Evolutionary conservation across 2,113 vertebrate genomes (phyloP).

Genomic region (Petroica traversi): DNA sequence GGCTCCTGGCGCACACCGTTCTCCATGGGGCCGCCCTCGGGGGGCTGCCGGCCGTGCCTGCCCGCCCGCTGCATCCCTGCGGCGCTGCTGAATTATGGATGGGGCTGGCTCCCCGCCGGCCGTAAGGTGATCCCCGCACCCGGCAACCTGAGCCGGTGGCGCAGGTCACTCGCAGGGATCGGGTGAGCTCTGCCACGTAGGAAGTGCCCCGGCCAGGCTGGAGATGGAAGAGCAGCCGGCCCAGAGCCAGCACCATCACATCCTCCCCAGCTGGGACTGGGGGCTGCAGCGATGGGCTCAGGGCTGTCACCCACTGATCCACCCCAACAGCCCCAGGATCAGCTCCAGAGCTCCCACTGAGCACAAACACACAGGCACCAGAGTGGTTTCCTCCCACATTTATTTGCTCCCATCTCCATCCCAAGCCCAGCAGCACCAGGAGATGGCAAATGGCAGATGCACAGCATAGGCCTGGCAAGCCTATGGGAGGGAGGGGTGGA

Average conservation of each 20-base stretch:
- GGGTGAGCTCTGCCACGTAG: not conserved
- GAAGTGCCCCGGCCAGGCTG: not conserved
- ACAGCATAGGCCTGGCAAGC: not conserved
- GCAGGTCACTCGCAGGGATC: slow-evolving; percentile 42
- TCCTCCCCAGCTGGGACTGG: not conserved
- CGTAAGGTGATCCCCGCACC: slow-evolving; percentile 73
- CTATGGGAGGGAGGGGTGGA: not conserved
- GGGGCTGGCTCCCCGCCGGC: slow-evolving; percentile 16
- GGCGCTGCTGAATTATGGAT: slow-evolving; percentile 82
- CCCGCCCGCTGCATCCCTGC: slow-evolving; percentile 59
- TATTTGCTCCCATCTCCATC: slow-evolving; percentile 31
- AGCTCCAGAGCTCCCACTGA: fast-evolving
- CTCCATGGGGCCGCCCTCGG: slow-evolving; percentile 74
- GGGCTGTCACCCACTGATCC: not conserved
- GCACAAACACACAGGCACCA: not conserved
- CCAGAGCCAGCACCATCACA: not conserved
- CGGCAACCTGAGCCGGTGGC: slow-evolving; percentile 69
- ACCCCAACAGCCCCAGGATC: too few relatives aligned
- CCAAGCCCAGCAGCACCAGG: not conserved
- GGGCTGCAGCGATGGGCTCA: not conserved
- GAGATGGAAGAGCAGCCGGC: not conserved
- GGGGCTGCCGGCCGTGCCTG: slow-evolving; percentile 50
- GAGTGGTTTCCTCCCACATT: not conserved
- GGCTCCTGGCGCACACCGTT: slow-evolving; percentile 49
- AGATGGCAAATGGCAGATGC: not conserved